Base-by-base conservation (phyloP, 2,797 vertebrate genomes). In the Petrocephalus schoutedeni region DNA sequence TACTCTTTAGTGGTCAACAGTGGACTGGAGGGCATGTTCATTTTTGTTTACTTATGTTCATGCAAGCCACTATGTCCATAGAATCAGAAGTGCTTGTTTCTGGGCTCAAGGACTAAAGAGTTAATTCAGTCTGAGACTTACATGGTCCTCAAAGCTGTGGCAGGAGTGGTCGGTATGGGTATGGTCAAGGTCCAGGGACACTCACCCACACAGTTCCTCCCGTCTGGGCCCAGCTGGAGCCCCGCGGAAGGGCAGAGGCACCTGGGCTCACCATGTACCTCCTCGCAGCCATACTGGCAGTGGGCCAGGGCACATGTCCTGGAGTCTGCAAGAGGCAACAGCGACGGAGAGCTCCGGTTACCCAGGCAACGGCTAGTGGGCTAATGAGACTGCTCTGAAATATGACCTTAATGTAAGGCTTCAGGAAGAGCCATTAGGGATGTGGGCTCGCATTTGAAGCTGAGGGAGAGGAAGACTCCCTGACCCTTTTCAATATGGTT, bases 221-320 rank as follows among this genome's bases (percentile, higher is more conserved):
- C 94, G 23, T 97, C 94, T 16, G 96, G 94, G 85, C 96, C 97
- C 91, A 99, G 90, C 89, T 95, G 97, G 71, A 99, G 96, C 19
- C 98, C 98, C 0, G 91, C 87, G 10, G 98, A 98, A 0, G 98
- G 98, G 90, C 98, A 99, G 88, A 98, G 93, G 91, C 98, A 99
- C 36, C 92, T 96, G 0, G 97, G 96, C 88, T 97, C 97, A 10
- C 95, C 97, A 86, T 96, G 92, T 1, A 97, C 95, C 91, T 98
- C 97, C 93, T 99, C 97, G 91, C 98, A 99, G 67, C 98, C 96
- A 0, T 99, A 98, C 88, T 99, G 98, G 92, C 98, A 99, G 92
- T 97, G 97, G 88, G 94, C 96, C 91, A 96, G 92, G 67, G 97
- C 95, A 90, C 98, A 99, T 0, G 97, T 98, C 93, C 95, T 96